Base-by-base conservation (phyloP, 2,797 vertebrate genomes). In the Eremophila alpestris region DNA sequence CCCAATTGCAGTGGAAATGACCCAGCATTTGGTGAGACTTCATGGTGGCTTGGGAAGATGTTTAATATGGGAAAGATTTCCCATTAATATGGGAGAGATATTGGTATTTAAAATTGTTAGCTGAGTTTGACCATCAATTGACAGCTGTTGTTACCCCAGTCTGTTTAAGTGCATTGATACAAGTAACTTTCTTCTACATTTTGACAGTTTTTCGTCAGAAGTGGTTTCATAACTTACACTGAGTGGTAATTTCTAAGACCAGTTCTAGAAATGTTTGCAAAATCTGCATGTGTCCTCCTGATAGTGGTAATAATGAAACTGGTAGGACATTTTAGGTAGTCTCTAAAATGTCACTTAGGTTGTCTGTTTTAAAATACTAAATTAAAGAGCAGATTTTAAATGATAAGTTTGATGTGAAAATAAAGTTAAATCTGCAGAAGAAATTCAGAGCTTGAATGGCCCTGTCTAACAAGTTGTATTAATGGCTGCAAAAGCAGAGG, bases 1-100 rank as follows among this genome's bases (percentile, higher is more conserved):
- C 65, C 99, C 99, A 46, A 99, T 99, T 89, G 99, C 99, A 46
- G 99, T 99, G 91, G 99, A 99, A 97, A 99, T 99, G 99, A 99
- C 99, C 8, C 99, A 99, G 94, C 99, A 99, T 97, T 98, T 99
- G 98, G 99, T 99, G 97, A 98, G 98, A 94, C 81, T 93, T 90
- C 29, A 22, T 2, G 4, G 58, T 89, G 60, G 29, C 27, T 41
- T 36, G 24, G 27, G 34, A 52, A 71, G 22, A 48, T 62, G 20
- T 40, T 91, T 52, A 40, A 34, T 73, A 19, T 17, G 19, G 62
- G 40, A 56, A 84, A 68, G 24, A 60, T 38, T 36, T 36, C 36
- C 36, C 8, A 36, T 91, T 52, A 40, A 34, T 73, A 19, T 17
- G 19, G 62, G 40, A 56, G 82, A 68, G 24, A 60, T 38, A 38